These are phyloP conservation scores for Diarsia rubi DNA, from an alignment of 2,888 invertebrate genomes.

Conservation along the genomic window DNA sequence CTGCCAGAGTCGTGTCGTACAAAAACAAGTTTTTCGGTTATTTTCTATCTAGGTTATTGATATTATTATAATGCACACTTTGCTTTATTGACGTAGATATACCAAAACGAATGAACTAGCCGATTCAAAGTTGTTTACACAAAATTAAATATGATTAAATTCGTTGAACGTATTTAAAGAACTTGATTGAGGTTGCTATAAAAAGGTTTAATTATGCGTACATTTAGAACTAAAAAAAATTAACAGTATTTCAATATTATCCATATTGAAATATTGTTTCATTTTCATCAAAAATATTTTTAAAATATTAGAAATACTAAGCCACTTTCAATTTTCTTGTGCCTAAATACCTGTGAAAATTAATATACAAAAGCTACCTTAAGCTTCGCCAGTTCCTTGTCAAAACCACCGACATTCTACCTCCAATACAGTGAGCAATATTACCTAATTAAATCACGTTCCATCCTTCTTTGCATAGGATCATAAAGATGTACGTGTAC, in stretches of 20 bases:
- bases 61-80: background rate
- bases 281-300: too few species aligned
- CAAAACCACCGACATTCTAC: constrained; percentile 6
- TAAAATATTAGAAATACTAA: background rate
- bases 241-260: too few species aligned
- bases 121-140: background rate
- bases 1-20: background rate
- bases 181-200: background rate
- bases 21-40: background rate
- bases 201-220: background rate
- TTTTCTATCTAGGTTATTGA: background rate
- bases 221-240: background rate
- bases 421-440: background rate
- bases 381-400: background rate
- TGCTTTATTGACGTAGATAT: background rate
- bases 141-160: background rate
- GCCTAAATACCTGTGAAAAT: too few species aligned
- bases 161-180: background rate
- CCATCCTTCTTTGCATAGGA: constrained; percentile 10
- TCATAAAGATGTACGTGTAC: background rate
- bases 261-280: too few species aligned
- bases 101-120: background rate
- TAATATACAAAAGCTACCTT: background rate
- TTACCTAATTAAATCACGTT: constrained; percentile 7
- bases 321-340: background rate